Evolutionary conservation across 2,797 vertebrate genomes (phyloP).

Genomic region (Allobates femoralis): DNA sequence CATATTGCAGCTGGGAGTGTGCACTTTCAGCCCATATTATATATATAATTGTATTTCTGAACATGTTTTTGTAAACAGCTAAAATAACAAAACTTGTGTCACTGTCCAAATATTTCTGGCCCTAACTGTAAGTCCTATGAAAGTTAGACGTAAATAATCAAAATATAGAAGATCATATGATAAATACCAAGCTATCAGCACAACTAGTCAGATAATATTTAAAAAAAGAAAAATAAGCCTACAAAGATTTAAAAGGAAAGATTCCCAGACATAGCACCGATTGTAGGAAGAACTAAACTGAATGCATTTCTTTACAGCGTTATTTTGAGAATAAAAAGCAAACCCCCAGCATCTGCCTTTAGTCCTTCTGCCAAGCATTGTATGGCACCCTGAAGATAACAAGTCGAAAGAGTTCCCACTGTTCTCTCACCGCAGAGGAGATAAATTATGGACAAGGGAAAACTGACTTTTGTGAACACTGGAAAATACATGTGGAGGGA

Average conservation of each 20-base stretch:
- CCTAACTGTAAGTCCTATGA: too few species aligned
- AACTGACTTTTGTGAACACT: neutral
- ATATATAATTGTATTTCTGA: too few species aligned
- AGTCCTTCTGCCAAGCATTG: conserved; percentile 9
- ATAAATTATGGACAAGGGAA: conserved; percentile 9
- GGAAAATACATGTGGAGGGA: neutral
- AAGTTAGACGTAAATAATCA: neutral
- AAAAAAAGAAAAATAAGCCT: neutral
- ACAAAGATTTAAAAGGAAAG: neutral
- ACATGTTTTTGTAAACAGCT: too few species aligned
- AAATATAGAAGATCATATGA: neutral
- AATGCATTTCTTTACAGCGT: neutral
- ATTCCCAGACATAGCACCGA: neutral
- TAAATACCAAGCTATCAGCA: neutral
- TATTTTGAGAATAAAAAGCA: conserved; percentile 2
- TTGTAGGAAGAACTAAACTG: neutral
- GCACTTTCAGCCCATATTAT: too few species aligned
- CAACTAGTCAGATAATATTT: neutral
- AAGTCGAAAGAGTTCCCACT: conserved; percentile 15
- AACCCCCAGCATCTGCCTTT: neutral
- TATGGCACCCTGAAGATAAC: conserved; percentile 32
- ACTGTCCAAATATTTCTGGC: too few species aligned
- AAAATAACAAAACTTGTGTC: too few species aligned
- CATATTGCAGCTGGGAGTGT: too few species aligned
- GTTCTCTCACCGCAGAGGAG: neutral